Base-by-base conservation (phyloP, 2,888 invertebrate genomes). In the Dicyrtomina minuta region DNA sequence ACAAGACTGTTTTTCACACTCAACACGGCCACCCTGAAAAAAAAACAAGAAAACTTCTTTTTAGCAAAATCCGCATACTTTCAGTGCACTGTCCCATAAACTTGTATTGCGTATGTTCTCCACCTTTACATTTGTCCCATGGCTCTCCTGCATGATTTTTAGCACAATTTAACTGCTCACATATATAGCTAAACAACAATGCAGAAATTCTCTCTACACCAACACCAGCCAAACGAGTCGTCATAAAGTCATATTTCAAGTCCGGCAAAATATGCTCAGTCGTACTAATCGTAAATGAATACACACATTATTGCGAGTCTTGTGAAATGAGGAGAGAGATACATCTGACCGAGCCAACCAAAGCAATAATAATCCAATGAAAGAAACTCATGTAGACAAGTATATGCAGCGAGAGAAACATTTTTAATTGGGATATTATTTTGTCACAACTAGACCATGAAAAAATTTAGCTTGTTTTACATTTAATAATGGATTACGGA, bases 11-110 rank as follows among this genome's bases (percentile, higher is more conserved):
- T 87, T 87, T 76, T 87, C 85, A 81, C 95, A 95, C 83, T 92
- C 90, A 64, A 93, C 92, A 81, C 89, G 91, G 62, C 92, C 91
- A 84, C 91, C 90, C 93, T 94, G 87, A 86, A 78, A 70, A 53
- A 72, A 51, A 69, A 62, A 73, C 66, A 73, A 72, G 33, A 66
- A 43, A 59, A 62, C 17, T 41, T 59, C 59, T 41, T 60, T 56
- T 26, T 46, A 46, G 46, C 24, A 44, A 60, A 66, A 66, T 66
- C 56, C 66, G 66, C 55, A 66, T 66, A 43, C 66, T 43, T 55
- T 51, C 51, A 51, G 22, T n/a, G n/a, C n/a, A 44, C 26, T 61
- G 61, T 24, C 43, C 44, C 41, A 60, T 60, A 60, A 60, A 60
- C 24, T 43, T 43, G 60, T 43, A 59, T 13, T 60, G 39, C 44